Conservation (phyloP, 2,113 vertebrate genomes). For the Lathamus discolor region DNA sequence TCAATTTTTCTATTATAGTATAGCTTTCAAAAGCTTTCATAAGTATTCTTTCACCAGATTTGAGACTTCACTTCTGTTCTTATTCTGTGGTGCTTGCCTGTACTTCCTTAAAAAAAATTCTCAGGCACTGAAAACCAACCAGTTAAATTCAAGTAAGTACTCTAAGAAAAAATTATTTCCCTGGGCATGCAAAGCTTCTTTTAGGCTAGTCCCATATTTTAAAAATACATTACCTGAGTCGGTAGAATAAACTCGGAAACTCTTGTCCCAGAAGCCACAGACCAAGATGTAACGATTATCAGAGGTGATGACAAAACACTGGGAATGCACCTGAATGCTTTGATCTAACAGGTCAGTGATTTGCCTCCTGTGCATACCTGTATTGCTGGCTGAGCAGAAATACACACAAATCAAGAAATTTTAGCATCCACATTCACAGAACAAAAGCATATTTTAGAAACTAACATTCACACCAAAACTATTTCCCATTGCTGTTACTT, state of each 20-base stretch:
- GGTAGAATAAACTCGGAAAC: slow-evolving; percentile 95
- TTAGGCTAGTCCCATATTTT: background rate
- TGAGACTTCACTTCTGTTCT: background rate
- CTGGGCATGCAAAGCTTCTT: background rate
- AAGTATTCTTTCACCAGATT: background rate
- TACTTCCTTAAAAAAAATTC: background rate
- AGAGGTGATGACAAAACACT: slow-evolving; percentile 93
- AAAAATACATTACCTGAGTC: slow-evolving; percentile 84
- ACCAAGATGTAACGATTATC: slow-evolving; percentile 95
- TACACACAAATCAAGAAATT: background rate
- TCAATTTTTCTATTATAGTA: background rate
- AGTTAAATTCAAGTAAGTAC: background rate
- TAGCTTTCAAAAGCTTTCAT: background rate
- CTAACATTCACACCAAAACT: background rate
- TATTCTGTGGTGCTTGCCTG: background rate
- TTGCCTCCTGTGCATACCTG: slow-evolving; percentile 89
- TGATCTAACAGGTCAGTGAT: slow-evolving; percentile 97
- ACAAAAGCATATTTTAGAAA: background rate
- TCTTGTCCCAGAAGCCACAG: slow-evolving; percentile 99
- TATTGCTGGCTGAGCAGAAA: slow-evolving; percentile 82
- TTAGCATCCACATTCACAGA: background rate
- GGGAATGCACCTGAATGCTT: slow-evolving; percentile 94
- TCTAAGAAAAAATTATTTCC: background rate
- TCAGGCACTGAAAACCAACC: background rate
- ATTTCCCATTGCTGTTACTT: background rate